phyloP scores from a whole-genome alignment of 2,888 invertebrate genomes.

The Tinea pellionella region DNA sequence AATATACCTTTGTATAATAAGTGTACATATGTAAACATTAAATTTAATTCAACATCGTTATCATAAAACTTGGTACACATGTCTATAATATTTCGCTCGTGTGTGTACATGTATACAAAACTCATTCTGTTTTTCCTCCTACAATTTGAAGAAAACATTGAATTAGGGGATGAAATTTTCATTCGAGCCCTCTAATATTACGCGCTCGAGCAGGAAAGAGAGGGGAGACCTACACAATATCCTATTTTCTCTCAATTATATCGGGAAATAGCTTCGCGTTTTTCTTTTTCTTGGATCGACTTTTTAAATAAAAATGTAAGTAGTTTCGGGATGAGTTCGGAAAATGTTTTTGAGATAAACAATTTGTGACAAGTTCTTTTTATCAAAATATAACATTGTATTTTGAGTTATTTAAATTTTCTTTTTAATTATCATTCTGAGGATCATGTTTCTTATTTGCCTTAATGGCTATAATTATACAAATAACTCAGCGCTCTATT shows the following conservation, averaged over 20 bases:
- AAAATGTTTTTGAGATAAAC: not conserved
- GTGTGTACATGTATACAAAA: not conserved
- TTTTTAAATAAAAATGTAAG: constrained; percentile 13
- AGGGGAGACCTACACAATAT: constrained; percentile 7
- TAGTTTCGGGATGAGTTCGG: not conserved
- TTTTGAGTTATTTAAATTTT: too few relatives aligned
- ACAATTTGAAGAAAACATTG: constrained; percentile 14
- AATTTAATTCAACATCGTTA: constrained; percentile 2
- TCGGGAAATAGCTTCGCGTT: constrained; percentile 13
- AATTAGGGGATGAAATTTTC: constrained; percentile 13
- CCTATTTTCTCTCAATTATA: constrained; percentile 13
- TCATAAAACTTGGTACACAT: not conserved
- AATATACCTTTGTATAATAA: not conserved
- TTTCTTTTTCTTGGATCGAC: constrained; percentile 2
- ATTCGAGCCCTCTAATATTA: constrained; percentile 10
- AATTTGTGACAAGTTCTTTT: not conserved
- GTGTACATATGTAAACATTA: constrained; percentile 3
- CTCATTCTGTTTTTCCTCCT: constrained; percentile 10
- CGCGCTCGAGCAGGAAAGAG: not conserved
- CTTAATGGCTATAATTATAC: too few relatives aligned
- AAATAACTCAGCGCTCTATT: too few relatives aligned
- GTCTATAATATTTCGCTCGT: not conserved
- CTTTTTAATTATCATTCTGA: too few relatives aligned
- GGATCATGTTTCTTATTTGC: too few relatives aligned
- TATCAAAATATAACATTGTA: too few relatives aligned